Base-by-base conservation (phyloP, 1,140 invertebrate genomes). In the Drosophila watanabei region DNA sequence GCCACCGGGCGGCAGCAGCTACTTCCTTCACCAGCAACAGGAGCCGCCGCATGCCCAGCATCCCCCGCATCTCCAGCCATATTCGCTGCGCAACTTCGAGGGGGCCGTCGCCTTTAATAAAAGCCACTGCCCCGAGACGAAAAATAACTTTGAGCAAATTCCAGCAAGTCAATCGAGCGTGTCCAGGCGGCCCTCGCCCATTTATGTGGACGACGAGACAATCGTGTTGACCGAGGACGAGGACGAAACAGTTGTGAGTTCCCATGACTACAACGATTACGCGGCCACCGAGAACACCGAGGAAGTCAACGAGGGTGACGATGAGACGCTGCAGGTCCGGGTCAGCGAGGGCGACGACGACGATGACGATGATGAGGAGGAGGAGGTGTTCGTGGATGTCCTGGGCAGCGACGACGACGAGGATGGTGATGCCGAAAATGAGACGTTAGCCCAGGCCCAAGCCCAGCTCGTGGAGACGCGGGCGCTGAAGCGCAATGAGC, bases 101-200 rank as follows among this genome's bases (percentile, higher is more conserved):
- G 84, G 63, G 6, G 58, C 57, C 41, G 20, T 24, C 32, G 37
- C 52, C 61, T 84, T 80, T 68, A 79, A 79, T 49, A 94, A 79
- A 93, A 94, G 64, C 93, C 93, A 92, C 94, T 94, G 72, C 94
- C 94, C 85, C 93, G 93, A 46, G 92, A 93, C 71, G 28, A 91
- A 84, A 77, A 90, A 77, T 70, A 84, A 73, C 82, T 92, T 90
- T 82, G 76, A 79, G 71, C 82, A 90, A 84, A 92, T 92, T 79
- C 79, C 91, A 66, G 70, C 81, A 75, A 91, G 82, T 92, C 91
- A 92, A 91, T 88, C 68, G 80, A 91, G 82, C 78, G 84, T 51
- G 56, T 39, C 70, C 30, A 54, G 62, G 52, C 72, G 73, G 0
- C 35, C 49, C 8, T 70, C 75, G 14, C 75, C 75, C 72, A 79